These are phyloP conservation scores for Drosophila sordidapex DNA, from an alignment of 2,888 invertebrate genomes.

Conservation along the genomic window DNA sequence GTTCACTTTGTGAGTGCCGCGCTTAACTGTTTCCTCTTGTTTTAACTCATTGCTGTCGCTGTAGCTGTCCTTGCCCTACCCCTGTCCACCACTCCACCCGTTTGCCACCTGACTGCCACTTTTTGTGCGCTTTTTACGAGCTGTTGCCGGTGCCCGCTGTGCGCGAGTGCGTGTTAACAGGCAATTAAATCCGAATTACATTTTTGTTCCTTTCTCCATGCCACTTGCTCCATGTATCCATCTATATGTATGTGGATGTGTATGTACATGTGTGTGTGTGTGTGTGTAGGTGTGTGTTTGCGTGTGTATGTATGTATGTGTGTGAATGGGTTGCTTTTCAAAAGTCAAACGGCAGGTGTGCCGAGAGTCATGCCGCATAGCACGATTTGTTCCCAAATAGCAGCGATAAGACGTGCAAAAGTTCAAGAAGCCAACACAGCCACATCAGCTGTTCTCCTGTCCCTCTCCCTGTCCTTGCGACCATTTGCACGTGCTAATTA, in stretches of 20 bases:
- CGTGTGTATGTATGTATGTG: conserved; percentile 20
- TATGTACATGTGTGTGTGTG: neutral
- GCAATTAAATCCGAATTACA: conserved; percentile 81
- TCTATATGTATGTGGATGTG: conserved; percentile 2
- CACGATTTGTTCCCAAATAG: conserved; percentile 63
- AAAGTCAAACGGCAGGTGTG: conserved; percentile 75
- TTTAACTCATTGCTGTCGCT: conserved; percentile 60
- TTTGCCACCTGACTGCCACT: conserved; percentile 37
- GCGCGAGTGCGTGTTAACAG: conserved; percentile 82
- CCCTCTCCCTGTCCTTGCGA: conserved; percentile 10
- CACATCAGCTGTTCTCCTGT: neutral
- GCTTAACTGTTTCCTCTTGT: conserved; percentile 70
- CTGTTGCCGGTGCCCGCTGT: conserved; percentile 72
- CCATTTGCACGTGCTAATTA: conserved; percentile 82
- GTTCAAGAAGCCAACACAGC: conserved; percentile 61
- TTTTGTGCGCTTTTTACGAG: conserved; percentile 70
- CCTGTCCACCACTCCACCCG: conserved; percentile 4
- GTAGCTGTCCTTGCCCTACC: conserved; percentile 19
- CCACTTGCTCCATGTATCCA: conserved; percentile 47
- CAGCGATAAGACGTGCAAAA: conserved; percentile 63
- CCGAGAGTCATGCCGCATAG: conserved; percentile 57
- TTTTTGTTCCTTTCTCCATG: conserved; percentile 71
- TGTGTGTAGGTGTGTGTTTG: conserved; percentile 8
- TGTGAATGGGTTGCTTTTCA: conserved; percentile 38
- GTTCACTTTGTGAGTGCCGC: conserved; percentile 73